Conservation (phyloP, 2,888 invertebrate species). For the Vandiemenella viatica region DNA sequence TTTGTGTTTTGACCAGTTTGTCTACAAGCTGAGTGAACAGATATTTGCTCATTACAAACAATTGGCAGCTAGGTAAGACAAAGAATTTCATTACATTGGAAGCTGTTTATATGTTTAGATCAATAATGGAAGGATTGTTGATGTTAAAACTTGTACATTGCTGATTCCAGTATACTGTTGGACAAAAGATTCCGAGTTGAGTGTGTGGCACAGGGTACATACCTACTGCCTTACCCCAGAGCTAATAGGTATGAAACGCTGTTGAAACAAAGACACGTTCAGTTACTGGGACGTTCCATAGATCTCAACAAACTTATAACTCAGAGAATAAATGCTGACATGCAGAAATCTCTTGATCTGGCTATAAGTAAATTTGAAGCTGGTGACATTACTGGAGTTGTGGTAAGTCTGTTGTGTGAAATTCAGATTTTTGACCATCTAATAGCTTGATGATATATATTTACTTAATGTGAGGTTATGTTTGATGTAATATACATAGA, state of each 20-base stretch:
- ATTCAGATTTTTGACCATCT: too few species aligned
- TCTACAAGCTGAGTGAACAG: slow-evolving; percentile 94
- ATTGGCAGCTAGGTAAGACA: slow-evolving; percentile 63
- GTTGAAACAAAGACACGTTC: slow-evolving; percentile 87
- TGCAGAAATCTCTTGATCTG: slow-evolving; percentile 87
- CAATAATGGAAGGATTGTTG: not conserved
- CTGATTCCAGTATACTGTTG: slow-evolving; percentile 68
- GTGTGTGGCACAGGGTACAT: slow-evolving; percentile 78
- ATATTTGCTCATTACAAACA: slow-evolving; percentile 97
- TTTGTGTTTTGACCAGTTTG: slow-evolving; percentile 98
- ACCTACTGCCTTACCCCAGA: slow-evolving; percentile 65
- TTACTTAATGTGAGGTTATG: too few species aligned
- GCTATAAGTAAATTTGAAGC: slow-evolving; percentile 95
- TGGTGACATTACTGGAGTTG: slow-evolving; percentile 88
- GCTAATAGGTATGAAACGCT: slow-evolving; percentile 91
- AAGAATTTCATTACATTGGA: not conserved
- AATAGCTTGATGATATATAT: too few species aligned
- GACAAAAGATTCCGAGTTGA: slow-evolving; percentile 96
- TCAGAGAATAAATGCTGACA: slow-evolving; percentile 88
- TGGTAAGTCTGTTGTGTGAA: slow-evolving; percentile 52
- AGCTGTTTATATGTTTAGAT: not conserved
- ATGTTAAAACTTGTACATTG: too few species aligned
- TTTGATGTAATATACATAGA: too few species aligned
- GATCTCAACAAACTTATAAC: slow-evolving; percentile 86
- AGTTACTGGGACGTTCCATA: slow-evolving; percentile 85